Evolutionary conservation across 1,140 invertebrate genomes (phyloP).

Genomic region (Zophobas morio): DNA sequence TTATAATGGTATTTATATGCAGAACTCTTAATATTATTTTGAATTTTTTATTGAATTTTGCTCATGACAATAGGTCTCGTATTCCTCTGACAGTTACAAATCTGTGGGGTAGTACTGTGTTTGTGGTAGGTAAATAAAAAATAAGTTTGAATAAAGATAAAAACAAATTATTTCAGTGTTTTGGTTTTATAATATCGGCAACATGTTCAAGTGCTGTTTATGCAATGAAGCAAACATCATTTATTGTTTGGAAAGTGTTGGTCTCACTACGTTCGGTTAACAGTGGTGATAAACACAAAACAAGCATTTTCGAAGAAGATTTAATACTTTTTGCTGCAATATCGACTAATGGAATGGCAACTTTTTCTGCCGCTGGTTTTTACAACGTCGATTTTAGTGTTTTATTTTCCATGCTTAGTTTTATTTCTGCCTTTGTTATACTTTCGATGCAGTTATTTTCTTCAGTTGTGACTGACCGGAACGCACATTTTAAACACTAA

Average conservation of each 20-base stretch:
- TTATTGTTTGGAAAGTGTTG: not conserved
- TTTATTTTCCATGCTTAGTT: not conserved
- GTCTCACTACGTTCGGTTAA: not conserved
- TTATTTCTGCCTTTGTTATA: not conserved
- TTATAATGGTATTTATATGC: not conserved
- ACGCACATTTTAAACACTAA: too few species aligned
- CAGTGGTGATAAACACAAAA: not conserved
- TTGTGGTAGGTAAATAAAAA: not conserved
- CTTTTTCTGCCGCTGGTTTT: not conserved
- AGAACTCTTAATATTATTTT: slow-evolving; percentile 9
- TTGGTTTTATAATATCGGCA: not conserved
- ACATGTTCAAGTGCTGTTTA: not conserved
- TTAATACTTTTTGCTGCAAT: not conserved
- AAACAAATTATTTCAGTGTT: not conserved
- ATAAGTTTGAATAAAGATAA: not conserved
- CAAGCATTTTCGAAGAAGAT: not conserved
- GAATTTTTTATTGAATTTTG: not conserved
- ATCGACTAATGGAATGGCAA: not conserved
- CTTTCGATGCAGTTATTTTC: not conserved
- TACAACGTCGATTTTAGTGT: not conserved
- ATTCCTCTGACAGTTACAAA: not conserved
- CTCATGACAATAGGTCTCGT: not conserved
- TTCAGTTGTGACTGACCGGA: not conserved
- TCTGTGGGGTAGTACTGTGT: not conserved
- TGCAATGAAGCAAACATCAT: not conserved